Evolutionary conservation across 2,888 invertebrate species (phyloP).

Genomic region (Protophormia terraenovae): DNA sequence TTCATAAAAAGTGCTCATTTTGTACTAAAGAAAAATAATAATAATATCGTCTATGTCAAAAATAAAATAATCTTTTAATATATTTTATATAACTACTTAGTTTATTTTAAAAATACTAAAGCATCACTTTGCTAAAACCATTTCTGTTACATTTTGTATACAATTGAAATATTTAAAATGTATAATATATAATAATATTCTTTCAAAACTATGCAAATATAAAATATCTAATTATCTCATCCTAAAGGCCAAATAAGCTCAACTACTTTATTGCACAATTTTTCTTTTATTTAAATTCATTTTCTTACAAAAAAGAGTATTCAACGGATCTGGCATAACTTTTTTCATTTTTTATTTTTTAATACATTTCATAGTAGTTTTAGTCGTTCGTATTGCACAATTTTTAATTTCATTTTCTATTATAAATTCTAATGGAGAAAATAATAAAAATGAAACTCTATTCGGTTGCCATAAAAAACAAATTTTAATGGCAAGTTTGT

Average conservation of each 20-base stretch:
- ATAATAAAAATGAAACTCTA: conserved; percentile 15
- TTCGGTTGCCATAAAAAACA: conserved; percentile 60
- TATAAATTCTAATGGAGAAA: conserved; percentile 45
- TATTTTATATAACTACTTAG: too few species aligned
- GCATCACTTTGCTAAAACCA: too few species aligned
- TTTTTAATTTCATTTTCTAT: conserved; percentile 66
- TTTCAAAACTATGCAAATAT: background rate
- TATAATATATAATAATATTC: too few species aligned
- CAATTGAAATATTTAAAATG: too few species aligned
- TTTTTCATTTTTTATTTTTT: conserved; percentile 15
- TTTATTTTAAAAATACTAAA: too few species aligned
- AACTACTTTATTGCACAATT: background rate
- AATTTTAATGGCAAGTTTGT: conserved; percentile 68
- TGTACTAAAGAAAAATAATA: too few species aligned
- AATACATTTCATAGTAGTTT: background rate
- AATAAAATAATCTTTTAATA: too few species aligned
- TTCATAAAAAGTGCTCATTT: too few species aligned
- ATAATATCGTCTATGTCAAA: too few species aligned
- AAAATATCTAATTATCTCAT: background rate
- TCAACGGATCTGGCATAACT: conserved; percentile 3
- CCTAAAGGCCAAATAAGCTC: background rate
- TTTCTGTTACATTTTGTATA: too few species aligned
- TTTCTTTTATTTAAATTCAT: background rate
- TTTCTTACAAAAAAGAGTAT: background rate
- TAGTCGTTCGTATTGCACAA: conserved; percentile 9